Base-by-base conservation (phyloP, 2,113 vertebrate genomes). In the Brachypodius melanocephalos region DNA sequence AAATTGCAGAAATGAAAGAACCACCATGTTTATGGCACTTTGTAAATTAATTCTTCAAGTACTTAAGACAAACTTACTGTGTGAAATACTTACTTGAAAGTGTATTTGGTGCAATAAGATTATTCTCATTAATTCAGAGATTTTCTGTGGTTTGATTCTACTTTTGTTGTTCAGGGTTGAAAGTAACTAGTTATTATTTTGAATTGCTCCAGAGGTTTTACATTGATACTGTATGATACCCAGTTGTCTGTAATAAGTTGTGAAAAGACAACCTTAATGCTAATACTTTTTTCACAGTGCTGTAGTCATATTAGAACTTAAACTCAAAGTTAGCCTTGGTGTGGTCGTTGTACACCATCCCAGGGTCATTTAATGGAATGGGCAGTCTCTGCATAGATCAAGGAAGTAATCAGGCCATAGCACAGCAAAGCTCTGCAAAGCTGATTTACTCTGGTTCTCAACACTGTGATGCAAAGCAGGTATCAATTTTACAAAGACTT, bases 221-320 rank as follows among this genome's bases (percentile, higher is more conserved):
- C 22, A 12, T 8, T 36, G 54, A 11, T 63, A 25, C 8, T 0
- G 0, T 26, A 3, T 46, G 26, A 49, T 77, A 84, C 14, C 9
- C 5, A 4, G 6, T 61, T 63, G 31, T 19, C n/a, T 59, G 1
- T 67, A 49, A 2, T 55, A 61, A 48, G 36, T 8, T 19, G 19
- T 28, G 46, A 34, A 59, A 74, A 74, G 51, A 20, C 40, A 55
- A 7, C 15, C 59, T 68, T 18, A n/a, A 5, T 32, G 28, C 24
- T 17, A 73, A 6, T 31, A 34, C 14, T 34, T 84, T 45, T 74
- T 62, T 21, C 13, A n/a, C 15, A n/a, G 19, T 48, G 15, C 52
- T 63, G 0, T 13, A 24, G 20, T 57, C 42, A 61, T 54, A 19
- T 76, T 85, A 48, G 32, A 74, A 58, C 24, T 84, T 28, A 28